Percentiles rank a stretch among this genome's conserved stretches.
phyloP scores from a whole-genome alignment of 2,888 invertebrate species.

The Perdita meconis region DNA sequence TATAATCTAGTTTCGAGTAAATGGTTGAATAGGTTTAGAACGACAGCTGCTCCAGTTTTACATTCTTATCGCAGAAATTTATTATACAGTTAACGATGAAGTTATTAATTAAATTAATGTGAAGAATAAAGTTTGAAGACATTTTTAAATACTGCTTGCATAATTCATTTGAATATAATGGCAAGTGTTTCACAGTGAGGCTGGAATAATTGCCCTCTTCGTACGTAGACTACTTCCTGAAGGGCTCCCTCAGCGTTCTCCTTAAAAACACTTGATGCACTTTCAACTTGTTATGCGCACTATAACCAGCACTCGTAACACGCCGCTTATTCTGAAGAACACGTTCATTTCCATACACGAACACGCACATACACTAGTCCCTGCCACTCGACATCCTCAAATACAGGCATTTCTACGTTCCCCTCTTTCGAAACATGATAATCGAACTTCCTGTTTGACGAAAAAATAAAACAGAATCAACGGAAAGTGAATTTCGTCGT shows the following conservation, averaged over 20 bases:
- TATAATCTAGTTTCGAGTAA: too few relatives aligned
- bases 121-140: too few relatives aligned
- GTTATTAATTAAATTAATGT: too few relatives aligned
- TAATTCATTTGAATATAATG: background rate
- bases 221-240: slow-evolving; percentile 7
- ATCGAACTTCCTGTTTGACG: too few relatives aligned
- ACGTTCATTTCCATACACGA: slow-evolving; percentile 6
- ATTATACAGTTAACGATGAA: too few relatives aligned
- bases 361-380: background rate
- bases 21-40: too few relatives aligned
- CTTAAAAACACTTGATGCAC: slow-evolving; percentile 26
- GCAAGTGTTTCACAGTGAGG: background rate
- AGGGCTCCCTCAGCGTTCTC: slow-evolving; percentile 12
- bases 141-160: too few relatives aligned
- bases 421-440: background rate
- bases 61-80: too few relatives aligned
- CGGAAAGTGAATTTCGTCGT: too few relatives aligned
- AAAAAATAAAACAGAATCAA: too few relatives aligned
- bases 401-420: background rate
- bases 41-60: too few relatives aligned
- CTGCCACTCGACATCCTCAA: slow-evolving; percentile 10
- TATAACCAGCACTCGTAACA: slow-evolving; percentile 20
- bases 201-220: slow-evolving; percentile 8
- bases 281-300: slow-evolving; percentile 20
- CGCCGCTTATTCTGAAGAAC: slow-evolving; percentile 25